Evolutionary conservation across 2,113 vertebrate genomes (phyloP), one percentile per base, ranked within the genome.

Genomic region (Sitta europaea): DNA sequence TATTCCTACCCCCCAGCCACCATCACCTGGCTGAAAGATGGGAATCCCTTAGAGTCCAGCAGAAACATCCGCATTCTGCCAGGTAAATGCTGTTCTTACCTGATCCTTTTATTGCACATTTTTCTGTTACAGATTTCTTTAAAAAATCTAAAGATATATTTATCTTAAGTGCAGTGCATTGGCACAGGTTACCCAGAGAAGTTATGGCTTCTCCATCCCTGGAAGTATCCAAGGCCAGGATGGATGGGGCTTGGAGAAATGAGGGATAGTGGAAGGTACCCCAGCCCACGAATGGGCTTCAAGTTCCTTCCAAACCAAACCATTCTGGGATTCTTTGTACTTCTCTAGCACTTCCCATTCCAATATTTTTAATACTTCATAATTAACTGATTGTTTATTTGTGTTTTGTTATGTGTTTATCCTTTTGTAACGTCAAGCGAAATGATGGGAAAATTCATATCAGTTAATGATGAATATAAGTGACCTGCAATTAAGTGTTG

Each of bases 21-120:
- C 61, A 98, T 99, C 96, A 98, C 98, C 61, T 99, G 99, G 99
- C 98, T 99, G 71, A 99, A 99, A 94, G 98, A 99, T 21, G 99
- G 99, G 29, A 95, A 89, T 29, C 97, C 97, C 11, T 97, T 99
- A 77, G 98, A 99, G 88, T 99, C 99, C 58, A 98, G 96, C 75
- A 98, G 96, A 86, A 99, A 98, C 42, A 97, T 99, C 77, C 98
- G 98, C 58, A 98, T 99, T 94, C 98, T 99, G 51, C 99, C 99
- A 98, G 99, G 99, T 99, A 96, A 96, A 68, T 57, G 14, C 79
- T 31, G 36, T 50, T 38, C 18, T 47, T 54, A 13, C 38, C 29
- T n/a, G 1, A 36, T 66, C 45, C 6, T 73, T 57, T 35, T 35
- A 28, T 25, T 23, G 33, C 17, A 63, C 42, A 28, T 14, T 63